Evolutionary conservation across 2,888 invertebrate species (phyloP), one percentile per base, ranked within the genome.

Genomic region (Ethmia dodecea): DNA sequence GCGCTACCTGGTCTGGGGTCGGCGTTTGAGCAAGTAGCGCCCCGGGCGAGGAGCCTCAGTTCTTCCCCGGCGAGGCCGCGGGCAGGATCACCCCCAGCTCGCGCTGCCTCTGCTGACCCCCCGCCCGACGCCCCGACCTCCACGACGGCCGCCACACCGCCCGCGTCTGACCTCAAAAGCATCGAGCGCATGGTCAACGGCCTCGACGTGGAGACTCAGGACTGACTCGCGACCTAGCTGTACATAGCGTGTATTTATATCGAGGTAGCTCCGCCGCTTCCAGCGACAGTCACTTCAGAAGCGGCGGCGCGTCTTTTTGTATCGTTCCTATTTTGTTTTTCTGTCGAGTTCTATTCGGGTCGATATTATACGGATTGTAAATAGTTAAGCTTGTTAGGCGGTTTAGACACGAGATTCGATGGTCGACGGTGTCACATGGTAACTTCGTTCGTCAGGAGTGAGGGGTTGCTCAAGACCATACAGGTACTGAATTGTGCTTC

Each of bases 151-250:
- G 60, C 70, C 50, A 91, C 89, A 45, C 89, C 88, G 45, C 89
- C 90, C 22, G 90, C 93, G 27, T 94, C 92, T 43, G 97, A 97
- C 81, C 90, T 98, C 52, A 97, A 97, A 83, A 96, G 93, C 76
- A 98, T 98, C 86, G 97, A 98, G 86, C 95, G 97, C 74, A 97
- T 97, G 97, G 96, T 98, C 52, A 97, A 97, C 80, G 97, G 97
- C 10, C 88, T 97, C 46, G 97, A 97, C 74, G 94, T 95, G 50
- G 94, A 94, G 73, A 90, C 92, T 50, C 89, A 75, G 83, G 86
- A 86, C 79, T 84, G 81, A 83, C 65, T 68, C 55, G 52, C 54
- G 53, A 43, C 51, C 46, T 44, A 48, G 57, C 56, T 84, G 84
- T 84, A 84, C 55, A 84, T 84, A 84, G 72, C 72, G 69, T 80